Conservation (phyloP, 1,140 invertebrate genomes). For the Spodoptera litura region DNA sequence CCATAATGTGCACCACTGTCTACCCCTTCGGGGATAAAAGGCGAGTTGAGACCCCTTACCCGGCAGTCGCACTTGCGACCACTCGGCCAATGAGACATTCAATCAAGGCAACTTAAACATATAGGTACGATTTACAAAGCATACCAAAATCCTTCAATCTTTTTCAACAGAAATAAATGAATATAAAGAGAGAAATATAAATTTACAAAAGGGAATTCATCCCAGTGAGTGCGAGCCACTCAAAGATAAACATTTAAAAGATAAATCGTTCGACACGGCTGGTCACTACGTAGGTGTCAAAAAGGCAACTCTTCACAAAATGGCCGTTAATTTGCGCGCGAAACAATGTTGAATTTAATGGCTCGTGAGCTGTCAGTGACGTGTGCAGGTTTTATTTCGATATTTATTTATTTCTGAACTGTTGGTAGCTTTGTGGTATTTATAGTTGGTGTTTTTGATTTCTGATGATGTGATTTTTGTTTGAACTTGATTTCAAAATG, state of each 20-base stretch:
- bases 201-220: not conserved
- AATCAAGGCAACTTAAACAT: too few relatives aligned
- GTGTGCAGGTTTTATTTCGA: slow-evolving; percentile 2
- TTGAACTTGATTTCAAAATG: not conserved
- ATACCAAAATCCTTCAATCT: not conserved
- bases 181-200: not conserved
- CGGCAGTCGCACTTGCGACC: too few relatives aligned
- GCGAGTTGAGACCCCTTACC: too few relatives aligned
- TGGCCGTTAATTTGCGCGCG: slow-evolving; percentile 34
- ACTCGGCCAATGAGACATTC: too few relatives aligned
- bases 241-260: slow-evolving; percentile 33
- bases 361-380: slow-evolving; percentile 6
- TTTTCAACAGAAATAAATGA: not conserved
- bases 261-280: not conserved
- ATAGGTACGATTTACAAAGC: too few relatives aligned
- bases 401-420: not conserved
- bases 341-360: slow-evolving; percentile 41
- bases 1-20: too few relatives aligned
- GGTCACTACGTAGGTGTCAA: slow-evolving; percentile 4
- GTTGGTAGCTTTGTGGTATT: too few relatives aligned
- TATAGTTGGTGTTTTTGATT: too few relatives aligned
- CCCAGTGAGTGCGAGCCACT: not conserved
- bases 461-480: not conserved
- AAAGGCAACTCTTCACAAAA: slow-evolving; percentile 8
- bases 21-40: too few relatives aligned